Conservation (phyloP, 1,140 invertebrate genomes). For the Atta texana region DNA sequence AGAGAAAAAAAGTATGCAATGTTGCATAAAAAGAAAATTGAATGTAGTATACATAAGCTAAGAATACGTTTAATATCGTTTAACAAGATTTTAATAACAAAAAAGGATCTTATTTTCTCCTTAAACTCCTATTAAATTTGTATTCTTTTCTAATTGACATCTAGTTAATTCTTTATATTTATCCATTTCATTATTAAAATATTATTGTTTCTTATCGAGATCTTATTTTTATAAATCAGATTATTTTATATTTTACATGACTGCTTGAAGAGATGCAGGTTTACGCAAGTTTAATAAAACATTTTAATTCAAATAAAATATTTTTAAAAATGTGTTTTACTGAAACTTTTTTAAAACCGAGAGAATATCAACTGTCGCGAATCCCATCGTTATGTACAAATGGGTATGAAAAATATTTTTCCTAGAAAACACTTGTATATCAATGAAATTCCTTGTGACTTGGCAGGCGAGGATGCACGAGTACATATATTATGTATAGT, state of each 20-base stretch:
- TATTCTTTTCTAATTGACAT: background rate
- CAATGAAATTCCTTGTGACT: conserved; percentile 50
- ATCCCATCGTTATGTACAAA: conserved; percentile 48
- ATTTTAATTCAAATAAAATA: too few species aligned
- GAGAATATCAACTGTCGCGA: background rate
- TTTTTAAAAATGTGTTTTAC: background rate
- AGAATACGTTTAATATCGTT: conserved; percentile 10
- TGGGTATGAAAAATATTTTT: conserved; percentile 61
- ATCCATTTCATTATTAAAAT: background rate
- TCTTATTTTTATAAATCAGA: background rate
- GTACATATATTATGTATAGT: conserved; percentile 30
- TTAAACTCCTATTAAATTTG: background rate
- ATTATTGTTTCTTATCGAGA: background rate
- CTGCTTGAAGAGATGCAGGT: background rate
- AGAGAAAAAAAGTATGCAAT: background rate
- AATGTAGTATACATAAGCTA: background rate
- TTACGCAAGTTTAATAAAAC: background rate
- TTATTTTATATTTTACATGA: background rate
- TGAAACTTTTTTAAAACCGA: background rate
- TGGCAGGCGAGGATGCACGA: background rate
- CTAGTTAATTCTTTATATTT: background rate
- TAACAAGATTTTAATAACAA: conserved; percentile 18
- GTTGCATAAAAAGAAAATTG: background rate
- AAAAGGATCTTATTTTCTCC: background rate
- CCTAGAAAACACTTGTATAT: conserved; percentile 54